Conservation (phyloP, 2,797 vertebrate species). For the Pangasius djambal region DNA sequence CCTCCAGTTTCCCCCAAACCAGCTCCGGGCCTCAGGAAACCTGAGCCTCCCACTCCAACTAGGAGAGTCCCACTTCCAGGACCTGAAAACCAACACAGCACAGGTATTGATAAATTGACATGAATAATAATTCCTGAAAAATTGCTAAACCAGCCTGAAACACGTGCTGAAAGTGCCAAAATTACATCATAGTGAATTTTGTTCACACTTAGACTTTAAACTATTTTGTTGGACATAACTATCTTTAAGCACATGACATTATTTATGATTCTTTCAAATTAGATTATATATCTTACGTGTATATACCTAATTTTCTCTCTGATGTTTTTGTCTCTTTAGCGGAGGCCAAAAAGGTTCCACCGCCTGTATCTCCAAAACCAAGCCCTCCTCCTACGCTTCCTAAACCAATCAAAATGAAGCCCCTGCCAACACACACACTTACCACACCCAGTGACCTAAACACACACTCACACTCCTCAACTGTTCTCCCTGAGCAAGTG, state of each 20-base stretch:
- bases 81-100: slow-evolving; percentile 82
- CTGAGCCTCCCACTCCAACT: slow-evolving; percentile 80
- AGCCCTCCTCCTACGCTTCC: slow-evolving; percentile 84
- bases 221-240: neutral
- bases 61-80: slow-evolving; percentile 88
- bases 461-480: slow-evolving; percentile 46
- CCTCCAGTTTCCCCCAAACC: slow-evolving; percentile 93
- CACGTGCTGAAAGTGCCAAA: neutral
- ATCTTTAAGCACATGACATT: neutral
- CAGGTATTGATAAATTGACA: slow-evolving; percentile 72
- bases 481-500: slow-evolving; percentile 60
- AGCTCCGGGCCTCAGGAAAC: slow-evolving; percentile 72
- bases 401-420: slow-evolving; percentile 71
- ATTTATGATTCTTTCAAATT: neutral
- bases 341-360: slow-evolving; percentile 87
- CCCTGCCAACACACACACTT: slow-evolving; percentile 48
- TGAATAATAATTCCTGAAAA: neutral
- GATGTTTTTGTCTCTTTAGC: slow-evolving; percentile 30
- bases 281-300: neutral
- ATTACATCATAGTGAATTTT: neutral
- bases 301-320: neutral
- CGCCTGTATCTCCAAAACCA: slow-evolving; percentile 93
- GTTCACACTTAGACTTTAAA: neutral
- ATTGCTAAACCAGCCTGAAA: neutral
- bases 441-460: slow-evolving; percentile 61